These are phyloP conservation scores for Dromococcyx pavoninus DNA, from an alignment of 2,797 vertebrate genomes.

Conservation along the genomic window DNA sequence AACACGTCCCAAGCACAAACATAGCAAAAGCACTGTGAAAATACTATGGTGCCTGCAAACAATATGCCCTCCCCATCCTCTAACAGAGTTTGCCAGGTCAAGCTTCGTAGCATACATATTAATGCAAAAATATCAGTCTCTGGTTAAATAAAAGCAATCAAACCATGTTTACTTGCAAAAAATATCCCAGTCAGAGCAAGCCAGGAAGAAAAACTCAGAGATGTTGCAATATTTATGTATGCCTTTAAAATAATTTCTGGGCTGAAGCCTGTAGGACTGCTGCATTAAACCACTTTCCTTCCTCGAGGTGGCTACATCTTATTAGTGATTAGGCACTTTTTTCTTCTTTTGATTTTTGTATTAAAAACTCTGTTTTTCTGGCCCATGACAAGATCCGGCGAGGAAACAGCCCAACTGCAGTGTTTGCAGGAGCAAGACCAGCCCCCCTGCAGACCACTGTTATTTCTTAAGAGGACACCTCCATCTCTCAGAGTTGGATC, in stretches of 20 bases:
- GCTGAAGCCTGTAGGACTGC: neutral
- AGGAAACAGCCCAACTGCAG: neutral
- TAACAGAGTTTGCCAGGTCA: rapidly evolving
- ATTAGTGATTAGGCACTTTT: neutral
- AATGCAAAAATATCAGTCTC: neutral
- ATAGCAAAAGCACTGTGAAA: neutral
- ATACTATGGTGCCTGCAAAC: neutral
- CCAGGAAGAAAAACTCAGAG: neutral
- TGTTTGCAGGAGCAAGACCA: neutral
- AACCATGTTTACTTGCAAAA: neutral
- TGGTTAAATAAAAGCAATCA: neutral
- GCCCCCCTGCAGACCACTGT: neutral
- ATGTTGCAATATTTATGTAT: neutral
- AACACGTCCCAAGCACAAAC: neutral
- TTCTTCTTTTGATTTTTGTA: neutral
- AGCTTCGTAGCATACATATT: neutral
- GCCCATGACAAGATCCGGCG: neutral
- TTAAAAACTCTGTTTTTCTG: neutral
- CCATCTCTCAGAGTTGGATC: neutral
- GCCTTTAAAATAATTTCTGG: neutral
- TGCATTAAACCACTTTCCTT: neutral
- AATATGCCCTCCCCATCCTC: rapidly evolving
- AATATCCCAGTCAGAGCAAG: neutral
- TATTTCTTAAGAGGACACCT: neutral
- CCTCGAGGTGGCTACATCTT: neutral